These are phyloP conservation scores for Ciconia stormi DNA, from an alignment of 2,113 vertebrate species.

Conservation along the genomic window DNA sequence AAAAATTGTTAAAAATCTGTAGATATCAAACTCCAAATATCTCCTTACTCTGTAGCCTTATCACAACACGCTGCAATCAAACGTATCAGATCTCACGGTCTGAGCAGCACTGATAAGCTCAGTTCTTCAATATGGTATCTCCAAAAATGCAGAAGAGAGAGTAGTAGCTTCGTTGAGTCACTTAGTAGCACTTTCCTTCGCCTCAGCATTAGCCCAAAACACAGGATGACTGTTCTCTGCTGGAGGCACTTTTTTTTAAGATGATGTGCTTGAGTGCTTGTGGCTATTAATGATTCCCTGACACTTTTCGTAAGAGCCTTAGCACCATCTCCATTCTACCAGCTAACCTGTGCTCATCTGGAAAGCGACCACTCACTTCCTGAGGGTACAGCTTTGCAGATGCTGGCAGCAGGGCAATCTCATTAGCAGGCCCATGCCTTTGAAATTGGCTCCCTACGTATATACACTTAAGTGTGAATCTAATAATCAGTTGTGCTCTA, in stretches of 20 bases:
- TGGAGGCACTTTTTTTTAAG: neutral
- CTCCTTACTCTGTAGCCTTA: neutral
- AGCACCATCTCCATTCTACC: slow-evolving; percentile 8
- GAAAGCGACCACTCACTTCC: neutral
- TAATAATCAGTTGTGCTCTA: neutral
- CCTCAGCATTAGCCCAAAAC: neutral
- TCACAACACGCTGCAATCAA: fast-evolving
- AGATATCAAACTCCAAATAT: neutral
- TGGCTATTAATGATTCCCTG: slow-evolving; percentile 33
- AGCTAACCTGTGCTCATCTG: slow-evolving; percentile 40
- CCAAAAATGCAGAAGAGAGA: neutral
- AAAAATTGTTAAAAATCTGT: neutral
- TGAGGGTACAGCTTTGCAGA: slow-evolving; percentile 43
- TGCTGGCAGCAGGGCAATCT: slow-evolving; percentile 36
- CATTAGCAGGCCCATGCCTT: slow-evolving; percentile 53
- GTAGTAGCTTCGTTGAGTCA: neutral
- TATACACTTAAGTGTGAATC: slow-evolving; percentile 18
- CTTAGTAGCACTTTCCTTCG: neutral
- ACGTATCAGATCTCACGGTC: fast-evolving
- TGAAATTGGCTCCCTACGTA: slow-evolving; percentile 35
- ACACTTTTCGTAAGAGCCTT: neutral
- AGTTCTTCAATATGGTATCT: neutral
- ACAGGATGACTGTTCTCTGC: neutral
- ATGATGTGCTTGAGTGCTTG: neutral
- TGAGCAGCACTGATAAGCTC: neutral